A percentile compares a stretch with the other conserved stretches of the same genome.
These are phyloP conservation scores for Uropetala carovei DNA, from an alignment of 2,888 invertebrate species.

Conservation along the genomic window DNA sequence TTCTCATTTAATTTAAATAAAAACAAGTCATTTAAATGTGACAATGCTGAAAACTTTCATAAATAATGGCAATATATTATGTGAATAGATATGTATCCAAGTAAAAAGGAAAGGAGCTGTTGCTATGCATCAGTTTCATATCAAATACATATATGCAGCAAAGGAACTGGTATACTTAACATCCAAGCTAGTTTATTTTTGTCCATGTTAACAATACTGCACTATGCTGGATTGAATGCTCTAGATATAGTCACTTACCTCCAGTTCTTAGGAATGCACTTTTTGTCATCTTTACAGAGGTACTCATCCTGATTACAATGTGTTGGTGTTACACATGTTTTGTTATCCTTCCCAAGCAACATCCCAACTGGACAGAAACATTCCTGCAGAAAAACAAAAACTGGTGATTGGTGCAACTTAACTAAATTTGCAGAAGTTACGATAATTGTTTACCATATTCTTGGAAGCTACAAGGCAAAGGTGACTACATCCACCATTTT, in stretches of 20 bases:
- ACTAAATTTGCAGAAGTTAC: not conserved
- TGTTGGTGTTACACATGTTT: constrained; percentile 76
- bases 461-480: constrained; percentile 80
- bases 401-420: not conserved
- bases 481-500: constrained; percentile 84
- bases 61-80: too few relatives aligned
- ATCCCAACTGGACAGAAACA: constrained; percentile 84
- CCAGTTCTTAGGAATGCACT: constrained; percentile 73
- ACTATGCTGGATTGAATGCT: not conserved
- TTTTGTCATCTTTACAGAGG: constrained; percentile 76
- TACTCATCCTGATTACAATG: constrained; percentile 72
- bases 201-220: not conserved
- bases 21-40: too few relatives aligned
- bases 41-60: too few relatives aligned
- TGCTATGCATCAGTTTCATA: not conserved
- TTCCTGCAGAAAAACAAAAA: constrained; percentile 68
- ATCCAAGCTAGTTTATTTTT: not conserved
- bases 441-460: constrained; percentile 54
- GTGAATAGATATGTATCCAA: not conserved
- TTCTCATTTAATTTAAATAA: not conserved
- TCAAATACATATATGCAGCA: not conserved
- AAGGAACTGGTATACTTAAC: not conserved
- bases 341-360: constrained; percentile 76
- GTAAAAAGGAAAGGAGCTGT: not conserved
- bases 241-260: constrained; percentile 68